Evolutionary conservation across 2,113 vertebrate genomes (phyloP), one percentile per base, ranked within the genome.

Genomic region (Nematolebias whitei): DNA sequence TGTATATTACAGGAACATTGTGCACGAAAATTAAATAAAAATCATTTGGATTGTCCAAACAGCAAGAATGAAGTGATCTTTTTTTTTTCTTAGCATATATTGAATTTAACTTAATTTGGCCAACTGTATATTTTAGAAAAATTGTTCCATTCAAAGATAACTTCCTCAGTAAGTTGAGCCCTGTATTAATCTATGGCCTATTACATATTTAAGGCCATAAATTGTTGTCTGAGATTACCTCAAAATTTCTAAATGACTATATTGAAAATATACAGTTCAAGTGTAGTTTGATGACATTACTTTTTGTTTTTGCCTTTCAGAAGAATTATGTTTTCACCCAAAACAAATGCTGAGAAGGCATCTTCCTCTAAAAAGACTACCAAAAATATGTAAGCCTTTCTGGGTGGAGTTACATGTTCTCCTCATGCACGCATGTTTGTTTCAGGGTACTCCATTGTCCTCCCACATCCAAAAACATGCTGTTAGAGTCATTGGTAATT

Each of bases 271-370:
- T 4, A 5, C 13, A 18, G 16, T 3, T 43, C 19, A 56, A 55
- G 61, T 50, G 0, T n/a, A 4, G 45, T 22, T 48, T 48, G 19
- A 22, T 22, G 22, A 52, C 5, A 52, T 52, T 18, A 10, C 2
- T 41, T 1, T n/a, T 1, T 20, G 6, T 39, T 55, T 49, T 69
- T 78, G 38, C 19, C 77, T 85, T 83, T 0, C 71, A 97, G 95
- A 57, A 84, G 76, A 57, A 76, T 54, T 14, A 92, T 95, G 93
- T 97, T 95, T 89, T 89, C 84, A 44, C 91, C 92, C 39, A 93
- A 93, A 80, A 93, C 80, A 51, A 95, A 92, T 19, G 2, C 70
- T 63, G 89, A 89, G 79, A 93, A 90, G 66, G 83, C 18, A 4
- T 23, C 72, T 3, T 40, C 58, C 47, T 20, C 48, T 29, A 49